A percentile compares a stretch with the other conserved stretches of the same genome.
These are phyloP conservation scores for Ahaetulla prasina DNA, from an alignment of 2,113 vertebrate genomes.

Conservation along the genomic window DNA sequence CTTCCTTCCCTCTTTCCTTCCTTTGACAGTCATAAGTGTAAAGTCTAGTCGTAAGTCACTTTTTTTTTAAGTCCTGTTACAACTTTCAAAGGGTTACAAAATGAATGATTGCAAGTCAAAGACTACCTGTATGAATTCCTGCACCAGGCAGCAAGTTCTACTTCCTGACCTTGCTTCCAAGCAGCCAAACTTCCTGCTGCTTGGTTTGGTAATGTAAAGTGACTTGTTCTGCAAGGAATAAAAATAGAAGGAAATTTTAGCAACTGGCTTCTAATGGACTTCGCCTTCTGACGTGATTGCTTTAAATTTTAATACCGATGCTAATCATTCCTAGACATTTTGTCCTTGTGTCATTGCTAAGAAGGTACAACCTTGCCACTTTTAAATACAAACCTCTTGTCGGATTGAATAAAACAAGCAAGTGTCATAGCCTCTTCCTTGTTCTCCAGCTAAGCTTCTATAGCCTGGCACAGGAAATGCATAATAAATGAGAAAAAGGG, in stretches of 20 bases:
- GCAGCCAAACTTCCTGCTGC: too few relatives aligned
- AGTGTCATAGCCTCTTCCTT: conserved; percentile 44
- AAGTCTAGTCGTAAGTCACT: too few relatives aligned
- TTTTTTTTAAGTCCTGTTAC: too few relatives aligned
- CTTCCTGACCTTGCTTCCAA: neutral
- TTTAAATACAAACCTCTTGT: conserved; percentile 33
- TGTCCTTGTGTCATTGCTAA: conserved; percentile 1
- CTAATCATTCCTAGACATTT: conserved; percentile 19
- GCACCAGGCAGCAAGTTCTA: neutral
- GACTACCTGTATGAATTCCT: neutral
- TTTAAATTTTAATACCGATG: conserved; percentile 30
- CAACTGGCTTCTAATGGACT: neutral
- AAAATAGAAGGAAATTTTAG: neutral
- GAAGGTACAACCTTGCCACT: conserved; percentile 28
- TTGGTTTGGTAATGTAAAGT: neutral
- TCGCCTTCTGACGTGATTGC: neutral
- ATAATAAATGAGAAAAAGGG: neutral
- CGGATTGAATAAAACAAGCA: conserved; percentile 44
- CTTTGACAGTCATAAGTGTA: too few relatives aligned
- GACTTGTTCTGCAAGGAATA: neutral
- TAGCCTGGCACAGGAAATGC: conserved; percentile 20
- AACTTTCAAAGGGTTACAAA: too few relatives aligned
- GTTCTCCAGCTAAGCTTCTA: conserved; percentile 33
- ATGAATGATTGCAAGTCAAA: too few relatives aligned
- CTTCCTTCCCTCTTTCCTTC: too few relatives aligned